These are phyloP conservation scores for Cyprinodon brontotheroides DNA, from an alignment of 2,113 vertebrate genomes.

Conservation along the genomic window DNA sequence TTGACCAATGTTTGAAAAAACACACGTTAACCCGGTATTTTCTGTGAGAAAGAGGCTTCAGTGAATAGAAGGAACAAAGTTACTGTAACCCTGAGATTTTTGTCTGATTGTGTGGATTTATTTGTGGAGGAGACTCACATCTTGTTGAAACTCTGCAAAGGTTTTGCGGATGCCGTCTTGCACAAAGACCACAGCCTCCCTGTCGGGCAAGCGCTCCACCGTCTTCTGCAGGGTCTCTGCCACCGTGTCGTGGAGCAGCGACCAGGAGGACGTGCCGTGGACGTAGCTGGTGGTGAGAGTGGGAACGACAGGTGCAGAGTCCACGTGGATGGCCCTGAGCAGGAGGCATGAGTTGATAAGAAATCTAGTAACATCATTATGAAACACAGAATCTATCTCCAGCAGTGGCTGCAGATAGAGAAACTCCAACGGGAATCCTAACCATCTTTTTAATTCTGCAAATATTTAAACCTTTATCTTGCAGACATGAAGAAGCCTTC, in stretches of 20 bases:
- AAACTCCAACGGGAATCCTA: background rate
- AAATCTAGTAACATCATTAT: background rate
- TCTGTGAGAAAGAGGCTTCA: too few species aligned
- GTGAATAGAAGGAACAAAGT: background rate
- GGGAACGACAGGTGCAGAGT: slow-evolving; percentile 45
- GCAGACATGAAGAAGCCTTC: too few species aligned
- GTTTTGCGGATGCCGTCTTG: slow-evolving; percentile 83
- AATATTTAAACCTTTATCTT: too few species aligned
- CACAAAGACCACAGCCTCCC: slow-evolving; percentile 81
- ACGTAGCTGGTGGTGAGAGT: slow-evolving; percentile 83
- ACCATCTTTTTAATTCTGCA: too few species aligned
- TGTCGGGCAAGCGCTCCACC: slow-evolving; percentile 74
- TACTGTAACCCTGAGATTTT: background rate
- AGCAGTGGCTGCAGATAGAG: background rate
- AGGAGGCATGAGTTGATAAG: background rate
- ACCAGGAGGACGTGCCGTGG: slow-evolving; percentile 71
- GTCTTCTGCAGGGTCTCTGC: slow-evolving; percentile 78
- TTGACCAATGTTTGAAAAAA: too few species aligned
- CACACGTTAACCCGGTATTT: too few species aligned
- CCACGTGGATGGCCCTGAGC: slow-evolving; percentile 76
- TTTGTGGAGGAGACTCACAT: slow-evolving; percentile 77
- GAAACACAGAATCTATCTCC: background rate
- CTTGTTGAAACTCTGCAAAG: slow-evolving; percentile 85
- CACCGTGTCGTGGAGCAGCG: slow-evolving; percentile 77
- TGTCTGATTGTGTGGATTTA: too few species aligned